These are phyloP conservation scores for Dryadula phaetusa DNA, from an alignment of 2,888 invertebrate genomes.

Conservation along the genomic window DNA sequence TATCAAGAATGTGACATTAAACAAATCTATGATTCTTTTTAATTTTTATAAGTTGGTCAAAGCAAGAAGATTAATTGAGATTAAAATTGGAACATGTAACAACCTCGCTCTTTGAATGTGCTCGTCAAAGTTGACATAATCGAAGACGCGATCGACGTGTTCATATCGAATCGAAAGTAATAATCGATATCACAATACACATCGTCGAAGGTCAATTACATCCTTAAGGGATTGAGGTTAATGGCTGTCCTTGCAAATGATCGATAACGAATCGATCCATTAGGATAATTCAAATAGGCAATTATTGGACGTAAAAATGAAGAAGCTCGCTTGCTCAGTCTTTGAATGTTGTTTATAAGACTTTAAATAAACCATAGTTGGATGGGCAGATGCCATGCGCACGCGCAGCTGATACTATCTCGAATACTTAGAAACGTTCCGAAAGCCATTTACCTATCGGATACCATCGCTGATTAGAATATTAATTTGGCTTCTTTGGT, in stretches of 20 bases:
- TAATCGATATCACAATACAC: constrained; percentile 61
- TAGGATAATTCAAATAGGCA: constrained; percentile 57
- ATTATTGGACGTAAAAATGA: constrained; percentile 54
- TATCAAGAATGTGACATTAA: not conserved
- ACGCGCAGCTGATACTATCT: constrained; percentile 71
- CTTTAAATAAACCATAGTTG: constrained; percentile 52
- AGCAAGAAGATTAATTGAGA: constrained; percentile 30
- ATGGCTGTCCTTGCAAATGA: constrained; percentile 63
- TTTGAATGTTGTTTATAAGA: constrained; percentile 44
- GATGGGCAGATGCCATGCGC: constrained; percentile 56
- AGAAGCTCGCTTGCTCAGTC: constrained; percentile 23
- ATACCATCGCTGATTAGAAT: constrained; percentile 71
- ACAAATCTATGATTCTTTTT: not conserved
- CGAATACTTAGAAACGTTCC: constrained; percentile 74
- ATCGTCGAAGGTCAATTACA: constrained; percentile 66
- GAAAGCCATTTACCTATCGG: constrained; percentile 81
- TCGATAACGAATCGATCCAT: constrained; percentile 64
- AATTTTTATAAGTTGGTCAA: constrained; percentile 18
- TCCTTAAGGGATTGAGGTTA: constrained; percentile 74
- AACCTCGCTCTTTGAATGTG: constrained; percentile 51
- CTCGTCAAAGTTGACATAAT: constrained; percentile 58
- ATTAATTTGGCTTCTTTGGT: constrained; percentile 78
- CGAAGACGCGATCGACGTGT: constrained; percentile 52
- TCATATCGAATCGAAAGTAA: constrained; percentile 57
- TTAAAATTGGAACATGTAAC: constrained; percentile 35